phyloP scores from a whole-genome alignment of 2,888 invertebrate species.

The Liodrosophila aerea region DNA sequence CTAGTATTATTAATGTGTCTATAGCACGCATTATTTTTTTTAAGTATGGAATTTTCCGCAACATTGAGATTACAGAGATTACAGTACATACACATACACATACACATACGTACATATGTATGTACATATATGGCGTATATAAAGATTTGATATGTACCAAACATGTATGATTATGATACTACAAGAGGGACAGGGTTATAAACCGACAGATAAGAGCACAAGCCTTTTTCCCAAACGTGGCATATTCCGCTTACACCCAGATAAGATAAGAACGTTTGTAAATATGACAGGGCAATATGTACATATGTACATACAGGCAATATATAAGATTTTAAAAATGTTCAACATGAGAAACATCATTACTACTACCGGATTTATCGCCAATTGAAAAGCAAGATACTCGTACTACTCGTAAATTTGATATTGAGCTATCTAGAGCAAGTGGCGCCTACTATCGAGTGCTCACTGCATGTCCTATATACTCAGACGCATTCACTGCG shows the following conservation, averaged over 20 bases:
- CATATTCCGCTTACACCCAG: background rate
- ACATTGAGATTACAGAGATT: background rate
- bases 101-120: background rate
- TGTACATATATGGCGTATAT: background rate
- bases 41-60: too few species aligned
- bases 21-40: too few species aligned
- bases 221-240: constrained; percentile 26
- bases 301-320: constrained; percentile 1
- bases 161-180: background rate
- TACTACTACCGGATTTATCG: too few species aligned
- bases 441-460: too few species aligned
- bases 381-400: too few species aligned
- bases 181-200: constrained; percentile 4
- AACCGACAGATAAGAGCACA: constrained; percentile 27
- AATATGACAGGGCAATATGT: background rate
- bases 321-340: too few species aligned
- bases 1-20: too few species aligned
- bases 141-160: background rate
- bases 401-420: too few species aligned
- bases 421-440: too few species aligned
- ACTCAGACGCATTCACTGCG: background rate
- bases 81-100: background rate
- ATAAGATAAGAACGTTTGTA: constrained; percentile 5
- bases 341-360: background rate
- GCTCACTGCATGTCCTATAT: background rate